Base-by-base conservation (phyloP, 2,888 invertebrate species). In the Ctenicera cuprea region DNA sequence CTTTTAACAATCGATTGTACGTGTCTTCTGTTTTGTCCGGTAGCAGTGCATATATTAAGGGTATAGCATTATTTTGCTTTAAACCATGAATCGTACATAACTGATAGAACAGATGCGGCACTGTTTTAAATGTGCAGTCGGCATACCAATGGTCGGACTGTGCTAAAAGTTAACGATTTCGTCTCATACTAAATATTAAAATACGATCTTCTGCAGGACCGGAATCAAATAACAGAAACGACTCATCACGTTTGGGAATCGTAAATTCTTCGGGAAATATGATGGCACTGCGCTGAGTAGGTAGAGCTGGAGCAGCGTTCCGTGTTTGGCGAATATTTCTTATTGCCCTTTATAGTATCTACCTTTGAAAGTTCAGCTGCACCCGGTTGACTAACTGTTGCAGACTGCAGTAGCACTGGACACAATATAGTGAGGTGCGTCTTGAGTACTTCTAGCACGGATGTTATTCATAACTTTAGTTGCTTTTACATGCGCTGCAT, bases 401-500 rank as follows among this genome's bases (percentile, higher is more conserved):
- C 33, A 7, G 26, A 11, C 9, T 18, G 5, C 33, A 7, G 26
- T 37, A 14, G 14, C 63, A 43, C 11, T 5, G 1, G 11, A 8
- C 16, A 45, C 11, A 37, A 63, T 43, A 20, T 7, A 14, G 9
- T 63, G 43, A 4, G 43, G 63, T n/a, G 63, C 63, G 18, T 63
- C 43, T 12, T 41, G 14, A 1, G 63, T 41, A 12, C n/a, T 38
- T 26, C 18, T 14, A 8, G 41, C 20, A 18, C 41, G 18, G 3
- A 63, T 63, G 20, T 18, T 7, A 14, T 22, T 14, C n/a, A 37
- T 20, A 18, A 63, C 18, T 43, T 63, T 63, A 9, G 1, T 18
- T 8, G 20, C 16, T 63, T 63, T 41, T 11, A 63, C 20, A 12
- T 18, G 12, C 14, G 22, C 45, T n/a, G 63, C 70, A 91, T 92